Conservation (phyloP, 2,113 vertebrate species). For the Todiramphus chloris region DNA sequence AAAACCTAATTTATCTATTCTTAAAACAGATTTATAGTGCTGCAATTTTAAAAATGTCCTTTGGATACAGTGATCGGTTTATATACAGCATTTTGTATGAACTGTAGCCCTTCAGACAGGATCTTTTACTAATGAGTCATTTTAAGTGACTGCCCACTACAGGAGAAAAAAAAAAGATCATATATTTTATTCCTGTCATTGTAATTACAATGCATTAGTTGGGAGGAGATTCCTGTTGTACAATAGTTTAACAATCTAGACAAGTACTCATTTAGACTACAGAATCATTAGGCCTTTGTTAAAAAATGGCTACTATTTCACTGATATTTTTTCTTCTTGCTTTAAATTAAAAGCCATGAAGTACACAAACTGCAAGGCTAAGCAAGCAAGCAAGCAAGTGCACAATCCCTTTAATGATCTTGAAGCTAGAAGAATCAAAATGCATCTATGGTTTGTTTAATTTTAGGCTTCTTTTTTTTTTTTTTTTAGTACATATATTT, state of each 20-base stretch:
- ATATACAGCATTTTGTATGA: not conserved
- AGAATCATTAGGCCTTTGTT: not conserved
- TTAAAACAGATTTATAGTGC: constrained; percentile 14
- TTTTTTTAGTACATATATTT: not conserved
- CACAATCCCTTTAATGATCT: not conserved
- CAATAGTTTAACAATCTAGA: not conserved
- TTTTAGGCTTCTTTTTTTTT: not conserved
- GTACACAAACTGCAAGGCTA: not conserved
- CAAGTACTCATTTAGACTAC: not conserved
- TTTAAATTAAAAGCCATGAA: not conserved
- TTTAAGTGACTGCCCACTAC: not conserved
- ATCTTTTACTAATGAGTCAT: not conserved
- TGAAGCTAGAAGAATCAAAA: not conserved
- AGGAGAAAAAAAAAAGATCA: not conserved
- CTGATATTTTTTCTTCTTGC: not conserved
- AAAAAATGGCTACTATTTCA: not conserved
- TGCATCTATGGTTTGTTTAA: not conserved
- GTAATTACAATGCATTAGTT: not conserved
- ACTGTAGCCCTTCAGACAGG: not conserved
- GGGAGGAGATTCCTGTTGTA: not conserved
- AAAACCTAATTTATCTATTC: not conserved
- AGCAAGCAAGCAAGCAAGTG: fast-evolving
- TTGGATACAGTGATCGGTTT: not conserved
- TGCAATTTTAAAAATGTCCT: not conserved
- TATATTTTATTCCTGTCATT: not conserved